Conservation (phyloP, 2,888 invertebrate species). For the Ligdia adustata region DNA sequence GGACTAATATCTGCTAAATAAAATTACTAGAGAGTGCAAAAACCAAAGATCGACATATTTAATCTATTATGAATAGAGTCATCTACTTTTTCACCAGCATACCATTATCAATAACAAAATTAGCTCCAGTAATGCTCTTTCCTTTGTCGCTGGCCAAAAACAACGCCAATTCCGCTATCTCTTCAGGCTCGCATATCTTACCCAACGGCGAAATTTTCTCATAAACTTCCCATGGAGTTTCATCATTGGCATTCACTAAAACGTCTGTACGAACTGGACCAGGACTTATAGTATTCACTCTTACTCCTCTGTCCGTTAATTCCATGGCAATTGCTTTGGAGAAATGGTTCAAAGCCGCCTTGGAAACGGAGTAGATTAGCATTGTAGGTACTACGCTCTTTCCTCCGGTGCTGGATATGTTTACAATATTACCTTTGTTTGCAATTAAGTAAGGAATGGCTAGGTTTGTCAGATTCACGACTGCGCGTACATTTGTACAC, state of each 20-base stretch:
- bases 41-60: too few relatives aligned
- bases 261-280: slow-evolving; percentile 47
- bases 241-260: slow-evolving; percentile 63
- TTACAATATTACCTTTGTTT: slow-evolving; percentile 51
- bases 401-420: slow-evolving; percentile 48
- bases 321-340: slow-evolving; percentile 88
- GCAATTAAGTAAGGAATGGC: slow-evolving; percentile 45
- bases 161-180: slow-evolving; percentile 45
- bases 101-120: slow-evolving; percentile 47
- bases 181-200: slow-evolving; percentile 43
- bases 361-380: slow-evolving; percentile 86
- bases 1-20: too few relatives aligned
- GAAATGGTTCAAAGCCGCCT: slow-evolving; percentile 91
- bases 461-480: slow-evolving; percentile 45
- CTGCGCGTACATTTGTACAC: slow-evolving; percentile 45
- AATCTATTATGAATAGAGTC: too few relatives aligned
- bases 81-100: slow-evolving; percentile 55
- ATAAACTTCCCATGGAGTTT: slow-evolving; percentile 10
- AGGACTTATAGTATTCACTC: slow-evolving; percentile 44
- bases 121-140: slow-evolving; percentile 43
- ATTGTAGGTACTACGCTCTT: slow-evolving; percentile 17
- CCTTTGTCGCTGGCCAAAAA: slow-evolving; percentile 48
- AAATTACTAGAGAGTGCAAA: too few relatives aligned
- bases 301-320: slow-evolving; percentile 40
- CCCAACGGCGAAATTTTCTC: slow-evolving; percentile 31